Conservation (phyloP, 1,140 invertebrate genomes). For the Alviniconcha marisindica region DNA sequence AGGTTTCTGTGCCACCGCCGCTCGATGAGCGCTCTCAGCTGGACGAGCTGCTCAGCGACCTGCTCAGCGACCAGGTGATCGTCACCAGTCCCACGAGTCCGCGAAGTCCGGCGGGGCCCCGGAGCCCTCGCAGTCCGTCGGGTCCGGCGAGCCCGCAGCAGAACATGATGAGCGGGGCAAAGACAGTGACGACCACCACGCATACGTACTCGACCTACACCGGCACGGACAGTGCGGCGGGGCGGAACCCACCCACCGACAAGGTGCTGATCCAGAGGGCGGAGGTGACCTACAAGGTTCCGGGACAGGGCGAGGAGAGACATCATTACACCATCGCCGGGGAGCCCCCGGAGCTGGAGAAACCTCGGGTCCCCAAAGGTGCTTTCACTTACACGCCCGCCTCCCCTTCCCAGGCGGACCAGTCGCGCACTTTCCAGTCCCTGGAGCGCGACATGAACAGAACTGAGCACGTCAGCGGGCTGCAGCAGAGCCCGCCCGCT, state of each 20-base stretch:
- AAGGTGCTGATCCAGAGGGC: conserved; percentile 63
- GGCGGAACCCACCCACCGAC: conserved; percentile 53
- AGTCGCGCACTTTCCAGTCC: conserved; percentile 38
- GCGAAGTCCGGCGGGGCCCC: conserved; percentile 44
- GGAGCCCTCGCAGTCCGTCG: conserved; percentile 42
- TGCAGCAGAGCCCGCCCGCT: conserved; percentile 42
- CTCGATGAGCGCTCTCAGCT: conserved; percentile 72
- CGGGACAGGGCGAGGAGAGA: conserved; percentile 59
- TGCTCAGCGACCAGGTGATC: conserved; percentile 70
- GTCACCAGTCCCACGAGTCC: conserved; percentile 47
- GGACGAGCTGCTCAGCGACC: conserved; percentile 73
- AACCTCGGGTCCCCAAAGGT: conserved; percentile 47
- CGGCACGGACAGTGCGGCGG: conserved; percentile 46
- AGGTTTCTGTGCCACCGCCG: conserved; percentile 34
- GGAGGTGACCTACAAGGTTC: conserved; percentile 67
- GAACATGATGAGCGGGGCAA: conserved; percentile 45
- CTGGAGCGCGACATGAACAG: conserved; percentile 48
- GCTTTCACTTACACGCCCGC: conserved; percentile 51
- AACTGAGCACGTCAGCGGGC: conserved; percentile 39
- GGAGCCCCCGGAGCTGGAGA: conserved; percentile 47
- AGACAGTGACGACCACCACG: conserved; percentile 59
- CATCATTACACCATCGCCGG: conserved; percentile 63
- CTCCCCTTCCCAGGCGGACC: conserved; percentile 23
- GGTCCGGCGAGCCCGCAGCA: conserved; percentile 43
- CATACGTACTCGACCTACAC: conserved; percentile 63